phyloP scores from a whole-genome alignment of 2,888 invertebrate genomes.

The Urechis unicinctus region DNA sequence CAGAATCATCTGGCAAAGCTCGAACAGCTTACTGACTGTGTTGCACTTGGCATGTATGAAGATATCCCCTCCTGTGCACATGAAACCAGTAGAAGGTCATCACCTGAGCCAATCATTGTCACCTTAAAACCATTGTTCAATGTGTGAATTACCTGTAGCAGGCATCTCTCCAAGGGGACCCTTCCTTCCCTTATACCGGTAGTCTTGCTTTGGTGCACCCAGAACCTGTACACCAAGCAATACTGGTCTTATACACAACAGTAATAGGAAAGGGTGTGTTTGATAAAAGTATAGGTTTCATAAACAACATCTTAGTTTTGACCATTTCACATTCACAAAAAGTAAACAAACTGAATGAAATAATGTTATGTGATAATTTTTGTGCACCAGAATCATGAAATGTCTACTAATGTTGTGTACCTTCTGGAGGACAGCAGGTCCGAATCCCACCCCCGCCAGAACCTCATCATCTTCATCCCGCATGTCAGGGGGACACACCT shows the following conservation, averaged over 20 bases:
- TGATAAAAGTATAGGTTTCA: too few species aligned
- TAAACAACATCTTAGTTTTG: too few species aligned
- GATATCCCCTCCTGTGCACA: conserved; percentile 43
- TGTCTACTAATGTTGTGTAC: conserved; percentile 20
- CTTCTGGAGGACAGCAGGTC: conserved; percentile 41
- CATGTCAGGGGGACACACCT: conserved; percentile 36
- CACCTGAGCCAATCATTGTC: background rate
- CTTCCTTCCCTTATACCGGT: conserved; percentile 34
- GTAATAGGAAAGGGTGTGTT: too few species aligned
- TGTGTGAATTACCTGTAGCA: background rate
- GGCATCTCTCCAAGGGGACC: conserved; percentile 47
- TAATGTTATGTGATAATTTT: too few species aligned
- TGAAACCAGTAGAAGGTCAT: background rate
- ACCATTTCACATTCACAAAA: too few species aligned
- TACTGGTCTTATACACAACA: too few species aligned
- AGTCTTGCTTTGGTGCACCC: conserved; percentile 28
- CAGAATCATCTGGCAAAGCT: conserved; percentile 36
- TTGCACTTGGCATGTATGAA: conserved; percentile 49
- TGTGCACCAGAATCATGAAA: too few species aligned
- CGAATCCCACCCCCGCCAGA: conserved; percentile 49
- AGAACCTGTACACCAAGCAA: too few species aligned
- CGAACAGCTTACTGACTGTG: conserved; percentile 43
- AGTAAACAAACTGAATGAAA: too few species aligned
- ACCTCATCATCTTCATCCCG: conserved; percentile 44
- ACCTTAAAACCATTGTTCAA: too few species aligned